Percentiles rank a stretch among this genome's conserved stretches.
These are phyloP conservation scores for Psammodynastes pulverulentus DNA, from an alignment of 2,113 vertebrate genomes.

Conservation along the genomic window DNA sequence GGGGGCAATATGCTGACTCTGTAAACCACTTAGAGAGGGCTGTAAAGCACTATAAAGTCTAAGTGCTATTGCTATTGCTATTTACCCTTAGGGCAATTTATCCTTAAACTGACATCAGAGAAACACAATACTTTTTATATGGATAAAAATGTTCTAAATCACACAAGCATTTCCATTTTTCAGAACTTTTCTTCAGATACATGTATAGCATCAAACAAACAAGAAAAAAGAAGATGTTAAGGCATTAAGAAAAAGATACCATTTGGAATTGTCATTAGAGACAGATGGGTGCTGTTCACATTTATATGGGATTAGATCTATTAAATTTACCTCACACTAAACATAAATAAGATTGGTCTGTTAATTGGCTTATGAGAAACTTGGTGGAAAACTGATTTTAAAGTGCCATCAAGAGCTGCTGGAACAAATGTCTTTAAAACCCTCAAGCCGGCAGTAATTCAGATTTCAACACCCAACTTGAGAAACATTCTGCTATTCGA, in stretches of 20 bases:
- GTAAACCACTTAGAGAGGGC: too few species aligned
- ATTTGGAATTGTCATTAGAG: neutral
- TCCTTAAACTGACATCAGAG: neutral
- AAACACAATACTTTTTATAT: neutral
- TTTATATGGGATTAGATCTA: neutral
- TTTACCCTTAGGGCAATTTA: neutral
- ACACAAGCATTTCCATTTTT: neutral
- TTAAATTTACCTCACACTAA: neutral
- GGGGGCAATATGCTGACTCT: too few species aligned
- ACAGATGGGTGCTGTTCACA: neutral
- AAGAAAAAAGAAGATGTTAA: neutral
- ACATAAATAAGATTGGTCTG: neutral
- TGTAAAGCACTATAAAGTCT: too few species aligned
- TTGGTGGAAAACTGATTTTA: neutral
- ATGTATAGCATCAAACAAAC: neutral
- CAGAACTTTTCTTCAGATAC: neutral
- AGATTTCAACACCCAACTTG: neutral
- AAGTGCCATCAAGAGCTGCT: neutral
- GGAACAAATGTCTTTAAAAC: neutral
- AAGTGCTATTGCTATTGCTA: too few species aligned
- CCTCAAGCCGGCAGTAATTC: neutral
- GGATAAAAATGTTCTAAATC: neutral
- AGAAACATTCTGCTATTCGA: neutral
- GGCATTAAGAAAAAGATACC: neutral
- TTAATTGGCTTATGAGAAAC: neutral